Base-by-base conservation (phyloP, 2,113 vertebrate species). In the Elephas maximus region DNA sequence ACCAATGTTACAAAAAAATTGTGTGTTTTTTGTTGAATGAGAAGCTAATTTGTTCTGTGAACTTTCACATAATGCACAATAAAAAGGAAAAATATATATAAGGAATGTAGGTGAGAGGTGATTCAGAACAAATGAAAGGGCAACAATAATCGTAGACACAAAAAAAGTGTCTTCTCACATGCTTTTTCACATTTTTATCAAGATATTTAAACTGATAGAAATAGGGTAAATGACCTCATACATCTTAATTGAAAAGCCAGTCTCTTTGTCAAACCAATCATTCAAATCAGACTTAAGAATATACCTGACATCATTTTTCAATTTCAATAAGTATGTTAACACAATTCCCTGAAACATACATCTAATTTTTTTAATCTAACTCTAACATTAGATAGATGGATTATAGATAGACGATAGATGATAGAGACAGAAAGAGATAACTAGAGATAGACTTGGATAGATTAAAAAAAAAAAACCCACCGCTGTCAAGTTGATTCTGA, bases 241-340 rank as follows among this genome's bases (percentile, higher is more conserved):
- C 1, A 33, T 57, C 28, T 71, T 63, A 83, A 69, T 1, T 87
- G 9, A 88, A 74, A 90, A 91, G 62, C 21, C 23, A 90, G n/a
- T 78, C 9, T 88, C 18, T 57, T 33, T 79, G 5, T 63, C 44
- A 90, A 87, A 53, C 62, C 4, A 82, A 63, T 30, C 24, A 45
- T 83, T 65, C 20, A 41, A 73, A 76, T 71, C 12, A 87, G 3
- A 53, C 77, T 79, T 81, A 60, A 78, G 33, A 90, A 76, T 71
- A 69, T 88, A 71, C 18, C 20, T 51, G 17, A 48, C 17, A 37
- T 91, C 26, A 76, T 48, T 88, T 88, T 88, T 37, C 45, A 82
- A 18, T 88, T 82, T 83, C n/a, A 94, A 53, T 77, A 63, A 94
- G 41, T 15, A 88, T 62, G 26, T 6, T 91, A 83, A 67, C 48